phyloP scores from a whole-genome alignment of 2,113 vertebrate genomes.

The Rallus limicola region DNA sequence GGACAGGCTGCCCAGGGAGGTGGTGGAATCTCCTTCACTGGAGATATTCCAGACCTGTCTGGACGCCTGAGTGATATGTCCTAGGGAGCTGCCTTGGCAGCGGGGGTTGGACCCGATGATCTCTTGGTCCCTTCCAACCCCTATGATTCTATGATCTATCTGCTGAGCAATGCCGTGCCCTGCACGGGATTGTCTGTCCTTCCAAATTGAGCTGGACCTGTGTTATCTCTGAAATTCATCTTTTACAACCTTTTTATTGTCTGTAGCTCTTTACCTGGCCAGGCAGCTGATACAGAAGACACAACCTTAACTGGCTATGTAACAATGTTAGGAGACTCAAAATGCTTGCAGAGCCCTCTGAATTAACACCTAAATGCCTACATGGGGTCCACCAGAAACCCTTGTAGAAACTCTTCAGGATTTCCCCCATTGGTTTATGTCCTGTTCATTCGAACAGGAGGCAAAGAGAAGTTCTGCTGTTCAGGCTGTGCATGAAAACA shows the following conservation, averaged over 20 bases:
- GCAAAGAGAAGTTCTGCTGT: background rate
- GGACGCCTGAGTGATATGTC: no score
- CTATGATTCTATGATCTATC: background rate
- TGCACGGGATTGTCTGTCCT: fast-evolving
- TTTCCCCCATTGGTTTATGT: background rate
- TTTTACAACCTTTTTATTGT: background rate
- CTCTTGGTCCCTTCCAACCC: no score
- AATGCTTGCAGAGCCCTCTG: background rate
- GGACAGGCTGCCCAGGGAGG: no score
- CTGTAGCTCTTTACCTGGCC: background rate
- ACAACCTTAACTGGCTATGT: background rate
- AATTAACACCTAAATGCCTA: background rate
- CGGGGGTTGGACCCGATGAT: no score
- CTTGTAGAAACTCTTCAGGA: background rate
- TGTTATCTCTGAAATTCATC: background rate
- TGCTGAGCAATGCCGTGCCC: background rate
- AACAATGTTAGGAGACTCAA: background rate
- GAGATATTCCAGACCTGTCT: no score
- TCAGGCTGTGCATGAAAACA: background rate
- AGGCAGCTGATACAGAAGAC: background rate
- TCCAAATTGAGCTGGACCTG: background rate
- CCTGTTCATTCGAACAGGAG: background rate
- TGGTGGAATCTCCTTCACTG: no score
- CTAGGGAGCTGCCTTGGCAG: no score
- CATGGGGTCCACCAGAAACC: background rate